A percentile compares a stretch with the other conserved stretches of the same genome.
Conservation (phyloP, 2,797 vertebrate species). For the Ptychobarbus kaznakovi region DNA sequence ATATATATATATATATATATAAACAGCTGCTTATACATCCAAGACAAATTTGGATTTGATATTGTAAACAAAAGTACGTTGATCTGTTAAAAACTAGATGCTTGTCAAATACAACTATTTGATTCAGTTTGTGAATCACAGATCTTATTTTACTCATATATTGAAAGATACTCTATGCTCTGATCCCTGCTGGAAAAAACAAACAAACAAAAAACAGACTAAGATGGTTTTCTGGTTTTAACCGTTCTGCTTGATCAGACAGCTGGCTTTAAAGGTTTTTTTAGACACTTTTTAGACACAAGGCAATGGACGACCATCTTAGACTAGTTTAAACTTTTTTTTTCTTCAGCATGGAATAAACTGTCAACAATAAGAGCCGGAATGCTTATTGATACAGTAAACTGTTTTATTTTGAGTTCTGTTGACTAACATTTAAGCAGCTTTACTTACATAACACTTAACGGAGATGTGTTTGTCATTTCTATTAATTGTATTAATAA, state of each 20-base stretch:
- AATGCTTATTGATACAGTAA: not conserved
- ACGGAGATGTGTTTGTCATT: not conserved
- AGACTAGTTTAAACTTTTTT: too few relatives aligned
- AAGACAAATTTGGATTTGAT: constrained; percentile 43
- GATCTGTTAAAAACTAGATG: not conserved
- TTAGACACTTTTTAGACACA: too few relatives aligned
- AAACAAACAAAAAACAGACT: too few relatives aligned
- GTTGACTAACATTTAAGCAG: not conserved
- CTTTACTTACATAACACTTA: not conserved
- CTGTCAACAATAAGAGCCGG: not conserved
- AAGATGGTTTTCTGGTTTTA: too few relatives aligned
- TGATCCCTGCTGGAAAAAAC: not conserved
- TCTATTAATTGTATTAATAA: not conserved
- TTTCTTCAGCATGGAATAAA: not conserved
- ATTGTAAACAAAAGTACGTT: constrained; percentile 34
- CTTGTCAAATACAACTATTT: not conserved
- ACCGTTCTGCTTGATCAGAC: too few relatives aligned
- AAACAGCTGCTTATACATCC: constrained; percentile 34
- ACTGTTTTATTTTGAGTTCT: not conserved
- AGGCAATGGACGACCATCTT: too few relatives aligned
- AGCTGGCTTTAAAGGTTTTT: too few relatives aligned
- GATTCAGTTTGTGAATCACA: not conserved
- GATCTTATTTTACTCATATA: not conserved
- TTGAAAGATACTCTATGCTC: not conserved
- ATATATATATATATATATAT: not conserved